Percentiles rank a stretch among this genome's conserved stretches.
Conservation (phyloP, 2,888 invertebrate genomes). For the Cerastoderma edule region DNA sequence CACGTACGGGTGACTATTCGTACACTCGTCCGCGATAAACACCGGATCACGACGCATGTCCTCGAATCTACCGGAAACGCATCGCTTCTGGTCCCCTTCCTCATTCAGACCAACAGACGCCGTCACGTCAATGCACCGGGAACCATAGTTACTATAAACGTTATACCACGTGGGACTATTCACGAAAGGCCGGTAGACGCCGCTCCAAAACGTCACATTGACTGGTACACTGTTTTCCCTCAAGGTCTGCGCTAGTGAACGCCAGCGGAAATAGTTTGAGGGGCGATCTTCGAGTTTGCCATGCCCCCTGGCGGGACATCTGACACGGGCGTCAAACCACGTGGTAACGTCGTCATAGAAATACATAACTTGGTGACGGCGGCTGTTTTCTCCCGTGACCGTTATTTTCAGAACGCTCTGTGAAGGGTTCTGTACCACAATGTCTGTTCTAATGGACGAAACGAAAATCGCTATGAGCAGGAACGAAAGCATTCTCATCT, state of each 20-base stretch:
- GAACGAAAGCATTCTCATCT: no score
- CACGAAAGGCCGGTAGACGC: neutral
- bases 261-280: neutral
- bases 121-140: neutral
- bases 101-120: neutral
- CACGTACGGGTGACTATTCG: neutral
- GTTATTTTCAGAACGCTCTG: neutral
- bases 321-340: slow-evolving; percentile 5
- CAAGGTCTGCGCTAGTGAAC: neutral
- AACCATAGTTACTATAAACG: no score
- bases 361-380: neutral
- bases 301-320: neutral
- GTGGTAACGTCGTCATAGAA: neutral
- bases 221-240: neutral
- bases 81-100: neutral
- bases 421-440: slow-evolving; percentile 7
- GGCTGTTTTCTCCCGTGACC: neutral
- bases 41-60: neutral
- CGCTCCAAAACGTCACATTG: slow-evolving; percentile 8
- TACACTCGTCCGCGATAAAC: slow-evolving; percentile 1
- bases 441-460: no score
- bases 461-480: no score
- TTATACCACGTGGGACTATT: slow-evolving; percentile 5
- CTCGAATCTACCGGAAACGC: neutral
- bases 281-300: neutral